Conservation (phyloP, 2,888 invertebrate genomes). For the Macrosoma leucophasiata region DNA sequence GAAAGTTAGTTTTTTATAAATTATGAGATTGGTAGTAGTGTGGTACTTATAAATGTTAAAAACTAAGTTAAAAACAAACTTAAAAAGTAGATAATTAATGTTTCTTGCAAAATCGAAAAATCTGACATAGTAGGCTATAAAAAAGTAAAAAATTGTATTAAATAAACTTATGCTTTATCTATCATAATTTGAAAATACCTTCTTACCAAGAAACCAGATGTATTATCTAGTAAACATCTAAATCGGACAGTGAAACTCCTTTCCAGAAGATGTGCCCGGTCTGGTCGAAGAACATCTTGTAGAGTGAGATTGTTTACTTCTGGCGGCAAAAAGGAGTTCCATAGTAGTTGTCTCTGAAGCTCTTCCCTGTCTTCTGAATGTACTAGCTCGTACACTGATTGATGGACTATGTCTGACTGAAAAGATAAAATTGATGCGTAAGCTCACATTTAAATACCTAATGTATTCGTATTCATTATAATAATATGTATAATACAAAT, state of each 20-base stretch:
- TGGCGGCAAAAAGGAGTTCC: slow-evolving; percentile 94
- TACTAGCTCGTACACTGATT: slow-evolving; percentile 98
- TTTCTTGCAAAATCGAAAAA: too few relatives aligned
- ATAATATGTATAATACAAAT: too few relatives aligned
- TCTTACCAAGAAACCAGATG: slow-evolving; percentile 98
- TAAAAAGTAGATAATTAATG: too few relatives aligned
- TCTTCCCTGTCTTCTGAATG: slow-evolving; percentile 99
- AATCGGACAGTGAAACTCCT: slow-evolving; percentile 99
- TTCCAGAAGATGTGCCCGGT: slow-evolving; percentile 92
- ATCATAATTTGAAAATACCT: too few relatives aligned
- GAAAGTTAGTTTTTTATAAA: too few relatives aligned
- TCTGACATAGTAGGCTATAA: too few relatives aligned
- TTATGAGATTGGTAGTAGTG: too few relatives aligned
- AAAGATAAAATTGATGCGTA: slow-evolving; percentile 40
- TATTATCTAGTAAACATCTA: slow-evolving; percentile 98
- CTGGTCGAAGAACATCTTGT: slow-evolving; percentile 91
- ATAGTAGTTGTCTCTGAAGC: slow-evolving; percentile 93
- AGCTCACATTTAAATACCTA: not conserved
- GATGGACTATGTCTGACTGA: slow-evolving; percentile 99
- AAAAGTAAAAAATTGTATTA: too few relatives aligned
- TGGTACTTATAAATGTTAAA: too few relatives aligned
- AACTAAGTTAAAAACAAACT: too few relatives aligned
- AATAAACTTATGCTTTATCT: too few relatives aligned
- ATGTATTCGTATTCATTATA: too few relatives aligned
- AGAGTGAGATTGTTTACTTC: slow-evolving; percentile 84